Evolutionary conservation across 2,113 vertebrate species (phyloP), one percentile per base, ranked within the genome.

Genomic region (Mesocricetus auratus): DNA sequence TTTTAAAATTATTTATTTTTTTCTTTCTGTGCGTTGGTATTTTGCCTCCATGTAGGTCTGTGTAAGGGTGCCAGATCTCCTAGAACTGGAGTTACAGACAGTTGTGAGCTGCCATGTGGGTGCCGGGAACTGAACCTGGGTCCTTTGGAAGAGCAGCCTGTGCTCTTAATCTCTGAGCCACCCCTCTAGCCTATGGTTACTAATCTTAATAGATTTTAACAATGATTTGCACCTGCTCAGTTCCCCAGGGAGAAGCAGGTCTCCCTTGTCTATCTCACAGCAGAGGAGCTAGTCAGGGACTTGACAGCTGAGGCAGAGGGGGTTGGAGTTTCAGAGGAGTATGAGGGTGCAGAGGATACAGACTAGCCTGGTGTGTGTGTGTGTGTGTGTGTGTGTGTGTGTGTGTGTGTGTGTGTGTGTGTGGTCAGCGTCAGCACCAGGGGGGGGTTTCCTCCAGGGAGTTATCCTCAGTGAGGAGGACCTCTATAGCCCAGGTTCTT

Each of bases 321-420:
- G 68, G 39, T 19, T 22, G n/a, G 29, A 29, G 29, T 66, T 86
- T 47, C 10, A 62, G 39, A 21, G 53, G 29, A 11, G 16, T 26
- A 33, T n/a, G 71, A 73, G 26, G 56, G 39, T 13, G 12, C 71
- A 39, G 17, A 56, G 16, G 58, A 58, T 22, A 19, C 8, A 29
- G 42, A 39, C 45, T 36, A 10, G 69, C 7, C 42, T 6, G n/a
- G 75, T 24, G 9, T 2, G 0, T 17, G 42, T 8, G 15, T 29
- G 47, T 9, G 33, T 19, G 29, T 3, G 53, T 24, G 7, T 7
- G 5, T 15, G 24, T 3, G n/a, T 0, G 5, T 21, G 7, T 13
- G 5, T 16, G 42, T 11, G 16, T 7, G 33, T 2, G 5, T 42
- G 79, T 3, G 0, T 7, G 39, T 16, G 17, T 0, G 24, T 3